Conservation (phyloP, 2,888 invertebrate genomes). For the Phytoseiulus persimilis region DNA sequence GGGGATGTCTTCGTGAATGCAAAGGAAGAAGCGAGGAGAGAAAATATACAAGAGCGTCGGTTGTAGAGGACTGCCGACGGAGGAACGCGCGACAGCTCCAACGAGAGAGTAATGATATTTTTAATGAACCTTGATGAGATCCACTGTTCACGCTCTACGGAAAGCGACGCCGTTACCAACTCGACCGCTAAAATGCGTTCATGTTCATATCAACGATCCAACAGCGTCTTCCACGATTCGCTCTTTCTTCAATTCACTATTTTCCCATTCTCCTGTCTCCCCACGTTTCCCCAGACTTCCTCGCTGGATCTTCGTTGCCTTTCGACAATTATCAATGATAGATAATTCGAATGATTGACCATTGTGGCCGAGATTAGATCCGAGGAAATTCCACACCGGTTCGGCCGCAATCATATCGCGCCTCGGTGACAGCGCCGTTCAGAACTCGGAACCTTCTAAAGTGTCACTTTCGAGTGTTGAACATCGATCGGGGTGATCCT, state of each 20-base stretch:
- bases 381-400: no score
- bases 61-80: background rate
- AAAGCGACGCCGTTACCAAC: background rate
- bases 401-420: no score
- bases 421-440: no score
- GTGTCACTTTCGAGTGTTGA: no score
- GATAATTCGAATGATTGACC: no score
- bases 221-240: background rate
- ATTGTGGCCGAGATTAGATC: no score
- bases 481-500: no score
- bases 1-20: background rate
- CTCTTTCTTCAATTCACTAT: background rate
- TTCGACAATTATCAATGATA: background rate
- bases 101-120: slow-evolving; percentile 37
- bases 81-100: background rate
- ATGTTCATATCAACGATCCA: background rate
- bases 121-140: slow-evolving; percentile 38
- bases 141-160: slow-evolving; percentile 8
- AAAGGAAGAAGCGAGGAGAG: background rate
- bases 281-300: background rate
- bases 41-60: background rate
- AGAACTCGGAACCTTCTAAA: no score
- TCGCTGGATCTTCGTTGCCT: background rate
- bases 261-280: no score
- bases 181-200: slow-evolving; percentile 5